phyloP scores from a whole-genome alignment of 1,140 invertebrate species.

The Notospermus geniculatus region DNA sequence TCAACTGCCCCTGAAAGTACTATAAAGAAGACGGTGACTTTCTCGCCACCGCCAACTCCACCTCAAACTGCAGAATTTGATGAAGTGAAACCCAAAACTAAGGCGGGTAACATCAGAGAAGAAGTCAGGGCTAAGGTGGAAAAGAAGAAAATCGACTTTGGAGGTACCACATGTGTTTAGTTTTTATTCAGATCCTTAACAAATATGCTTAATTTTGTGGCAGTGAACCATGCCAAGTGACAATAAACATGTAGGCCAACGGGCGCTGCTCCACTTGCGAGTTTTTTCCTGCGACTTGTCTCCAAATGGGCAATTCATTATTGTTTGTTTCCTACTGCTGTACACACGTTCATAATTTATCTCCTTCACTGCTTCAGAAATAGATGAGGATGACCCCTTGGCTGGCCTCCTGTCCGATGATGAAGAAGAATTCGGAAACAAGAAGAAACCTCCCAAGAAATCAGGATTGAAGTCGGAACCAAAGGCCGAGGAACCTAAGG shows the following conservation, averaged over 20 bases:
- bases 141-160: constrained; percentile 4
- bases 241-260: too few species aligned
- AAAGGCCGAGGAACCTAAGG: constrained; percentile 15
- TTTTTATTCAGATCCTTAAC: too few species aligned
- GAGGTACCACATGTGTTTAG: too few species aligned
- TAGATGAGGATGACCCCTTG: constrained; percentile 48
- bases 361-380: constrained; percentile 26
- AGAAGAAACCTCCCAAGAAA: constrained; percentile 24
- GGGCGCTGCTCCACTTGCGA: too few species aligned
- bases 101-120: background rate
- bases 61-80: background rate
- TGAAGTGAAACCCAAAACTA: background rate
- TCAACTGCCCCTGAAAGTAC: background rate
- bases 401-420: constrained; percentile 42
- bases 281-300: too few species aligned
- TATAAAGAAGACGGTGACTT: constrained; percentile 1
- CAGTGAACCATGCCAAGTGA: too few species aligned
- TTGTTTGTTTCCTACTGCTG: background rate
- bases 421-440: constrained; percentile 29
- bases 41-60: constrained; percentile 3
- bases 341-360: too few species aligned
- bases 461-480: constrained; percentile 22
- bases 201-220: too few species aligned
- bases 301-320: too few species aligned
- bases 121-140: constrained; percentile 1